Base-by-base conservation (phyloP, 2,888 invertebrate genomes). In the Drosophila anceps region DNA sequence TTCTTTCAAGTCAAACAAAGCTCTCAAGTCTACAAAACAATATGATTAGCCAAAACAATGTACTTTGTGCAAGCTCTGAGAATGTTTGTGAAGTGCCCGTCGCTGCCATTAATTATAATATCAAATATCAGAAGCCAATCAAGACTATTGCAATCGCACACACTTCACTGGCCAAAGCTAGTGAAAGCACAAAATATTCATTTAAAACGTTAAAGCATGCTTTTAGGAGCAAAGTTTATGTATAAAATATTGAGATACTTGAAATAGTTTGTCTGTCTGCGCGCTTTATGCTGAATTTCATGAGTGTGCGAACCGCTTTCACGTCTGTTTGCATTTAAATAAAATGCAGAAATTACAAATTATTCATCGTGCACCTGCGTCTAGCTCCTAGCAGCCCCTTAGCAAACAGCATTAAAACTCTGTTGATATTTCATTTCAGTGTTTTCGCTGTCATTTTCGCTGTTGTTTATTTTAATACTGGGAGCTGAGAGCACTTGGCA, bases 341-440 rank as follows among this genome's bases (percentile, higher is more conserved):
- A 31, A 55, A 55, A 60, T 39, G 41, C 48, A 44, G 37, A 10
- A 39, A 20, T 46, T 62, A 37, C 6, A 51, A 44, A 63, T 58
- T 20, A 33, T 35, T 46, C 24, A 29, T 13, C 1, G 5, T 7
- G n/a, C 39, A 37, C 39, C 54, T 37, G 39, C 18, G 27, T 7
- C 29, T 39, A 24, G 35, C 39, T 54, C n/a, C 54, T 4, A 8
- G 24, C 35, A 15, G n/a, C 1, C 31, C 5, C 27, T 12, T 9
- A 8, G 12, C n/a, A 12, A 54, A 27, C 39, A 54, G 4, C 54
- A 39, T 54, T 27, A 27, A 10, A 18, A 65, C 33, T 48, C 39
- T 77, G 80, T 82, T 75, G 66, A 67, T 76, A 69, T 80, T 80
- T 65, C 72, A 76, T 72, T 63, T 66, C 29, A 62, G 51, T 79